Base-by-base conservation (phyloP, 23 tunicate species). In the Styela clava region DNA sequence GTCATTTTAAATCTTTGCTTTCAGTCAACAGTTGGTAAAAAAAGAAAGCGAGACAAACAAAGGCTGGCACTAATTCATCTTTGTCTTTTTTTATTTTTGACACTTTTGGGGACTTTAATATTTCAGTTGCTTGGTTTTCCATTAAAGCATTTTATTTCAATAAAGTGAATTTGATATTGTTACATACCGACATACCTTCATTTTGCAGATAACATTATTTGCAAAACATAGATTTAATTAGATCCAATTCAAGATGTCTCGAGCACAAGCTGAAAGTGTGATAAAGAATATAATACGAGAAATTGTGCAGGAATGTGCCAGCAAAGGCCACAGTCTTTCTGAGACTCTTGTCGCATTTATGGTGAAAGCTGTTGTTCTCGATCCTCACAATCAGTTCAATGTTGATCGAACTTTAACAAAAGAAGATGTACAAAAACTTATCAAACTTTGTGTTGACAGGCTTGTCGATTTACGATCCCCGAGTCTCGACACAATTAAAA, bases 221-320 rank as follows among this genome's bases (percentile, higher is more conserved):
- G n/a, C n/a, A n/a, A n/a, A n/a, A n/a, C n/a, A n/a, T n/a, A n/a
- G n/a, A n/a, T n/a, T n/a, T n/a, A n/a, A n/a, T n/a, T n/a, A n/a
- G n/a, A n/a, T n/a, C n/a, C n/a, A n/a, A n/a, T n/a, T n/a, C 28
- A 74, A 64, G 70, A 93, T 93, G 98, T 93, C 98, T 12, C 85
- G 98, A 26, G 98, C 98, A 36, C 98, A 93, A 88, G 98, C 98
- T 24, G 98, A 93, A 78, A 93, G 98, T 84, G 98, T 93, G 23
- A 93, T 93, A 30, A 94, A 94, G 83, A 90, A 90, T 34, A 95
- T 95, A 19, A 95, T 95, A 51, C 85, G 99, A 9, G 95, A 95
- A 74, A 95, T 95, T 37, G 93, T 95, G 27, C 99, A 95, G 76
- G 95, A 90, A 79, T 95, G 99, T 76, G 91, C 91, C 24, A 86